Percentiles rank a stretch among this genome's conserved stretches.
phyloP scores from a whole-genome alignment of 37 sponge, comb jelly and placozoan species.

The Amphimedon queenslandica region DNA sequence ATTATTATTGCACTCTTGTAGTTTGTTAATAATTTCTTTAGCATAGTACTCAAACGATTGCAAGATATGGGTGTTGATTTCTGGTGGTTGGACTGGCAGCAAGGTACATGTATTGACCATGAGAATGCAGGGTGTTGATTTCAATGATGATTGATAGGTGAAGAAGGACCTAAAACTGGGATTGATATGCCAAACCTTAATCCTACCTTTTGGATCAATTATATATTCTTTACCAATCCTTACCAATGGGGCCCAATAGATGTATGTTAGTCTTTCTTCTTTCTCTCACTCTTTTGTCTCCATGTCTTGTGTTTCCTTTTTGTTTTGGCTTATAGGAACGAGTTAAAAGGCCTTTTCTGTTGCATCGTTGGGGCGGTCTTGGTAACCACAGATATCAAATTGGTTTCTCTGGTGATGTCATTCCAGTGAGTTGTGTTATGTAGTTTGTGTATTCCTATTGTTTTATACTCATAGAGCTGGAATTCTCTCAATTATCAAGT shows the following conservation, averaged over 20 bases:
- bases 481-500: constrained; percentile 67
- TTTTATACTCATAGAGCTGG: constrained; percentile 41
- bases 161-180: no score
- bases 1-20: background rate
- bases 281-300: no score
- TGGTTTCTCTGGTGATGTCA: constrained; percentile 79
- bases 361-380: constrained; percentile 76
- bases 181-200: constrained; percentile 58
- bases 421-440: constrained; percentile 29
- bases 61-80: constrained; percentile 70
- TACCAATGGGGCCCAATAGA: constrained; percentile 56
- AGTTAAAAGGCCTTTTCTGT: constrained; percentile 31
- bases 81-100: constrained; percentile 89
- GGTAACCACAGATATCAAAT: constrained; percentile 78
- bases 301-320: no score
- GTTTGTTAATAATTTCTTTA: constrained; percentile 66
- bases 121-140: no score
- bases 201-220: constrained; percentile 77
- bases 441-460: background rate
- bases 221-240: constrained; percentile 73
- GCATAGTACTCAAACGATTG: constrained; percentile 48
- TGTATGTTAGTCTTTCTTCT: no score
- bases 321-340: constrained; percentile 19
- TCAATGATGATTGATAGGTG: no score
- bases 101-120: constrained; percentile 51